Base-by-base conservation (phyloP, 2,888 invertebrate species). In the Diogma glabrata region DNA sequence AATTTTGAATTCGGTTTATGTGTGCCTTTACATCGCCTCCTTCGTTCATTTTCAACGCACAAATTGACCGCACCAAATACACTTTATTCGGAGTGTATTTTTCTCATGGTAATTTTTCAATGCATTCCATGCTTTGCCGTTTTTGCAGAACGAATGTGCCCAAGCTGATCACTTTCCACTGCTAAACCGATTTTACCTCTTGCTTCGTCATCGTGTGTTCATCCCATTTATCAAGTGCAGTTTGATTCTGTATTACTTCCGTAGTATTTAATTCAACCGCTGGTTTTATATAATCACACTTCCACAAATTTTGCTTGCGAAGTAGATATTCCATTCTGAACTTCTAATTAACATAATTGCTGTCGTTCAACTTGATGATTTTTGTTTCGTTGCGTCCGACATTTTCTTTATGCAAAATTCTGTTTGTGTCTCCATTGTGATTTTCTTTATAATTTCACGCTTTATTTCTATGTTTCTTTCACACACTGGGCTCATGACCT, bases 281-380 rank as follows among this genome's bases (percentile, higher is more conserved):
- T 24, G 52, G 51, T 40, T 26, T 49, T 17, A 26, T 26, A 26
- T 9, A 9, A 7, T 9, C 28, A 7, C 10, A 9, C 10, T 26
- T 26, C 28, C n/a, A 54, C 28, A 54, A 54, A 53, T 51, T 45
- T 12, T 55, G 47, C 52, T 53, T 55, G 20, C 53, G 52, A 1
- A 53, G 19, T 16, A 52, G 24, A 10, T 51, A 23, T 9, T 51
- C 54, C 53, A 54, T 53, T 12, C 45, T 51, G 46, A 54, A 54
- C 30, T 54, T 54, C 51, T 52, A 54, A 22, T 52, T 52, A 6
- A 52, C 49, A 46, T 83, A 54, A 73, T 26, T 26, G 28, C 28
- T 26, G 28, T 26, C 28, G 28, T 2, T 28, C 28, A 28, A 28
- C 12, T 28, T 28, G 12, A 28, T 12, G 12, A 28, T 28, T 28